Percentiles rank a stretch among this genome's conserved stretches.
These are phyloP conservation scores for Choloepus hoffmanni DNA, from an alignment of 2,113 vertebrate species.

Conservation along the genomic window DNA sequence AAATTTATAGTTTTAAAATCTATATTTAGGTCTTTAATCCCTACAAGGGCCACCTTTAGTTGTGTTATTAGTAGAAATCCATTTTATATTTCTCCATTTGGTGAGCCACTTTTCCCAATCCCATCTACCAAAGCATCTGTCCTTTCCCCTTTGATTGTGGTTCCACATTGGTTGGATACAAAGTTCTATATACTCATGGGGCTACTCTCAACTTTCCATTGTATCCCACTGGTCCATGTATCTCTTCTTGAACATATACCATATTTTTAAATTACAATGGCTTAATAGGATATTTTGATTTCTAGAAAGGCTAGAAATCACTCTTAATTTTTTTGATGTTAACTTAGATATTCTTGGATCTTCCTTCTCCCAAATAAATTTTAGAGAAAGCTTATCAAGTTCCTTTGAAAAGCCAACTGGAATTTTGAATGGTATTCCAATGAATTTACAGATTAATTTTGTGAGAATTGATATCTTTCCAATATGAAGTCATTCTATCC, in stretches of 20 bases:
- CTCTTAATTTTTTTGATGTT: neutral
- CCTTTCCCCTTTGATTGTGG: neutral
- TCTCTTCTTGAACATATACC: neutral
- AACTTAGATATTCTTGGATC: neutral
- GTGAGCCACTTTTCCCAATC: neutral
- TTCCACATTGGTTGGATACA: neutral
- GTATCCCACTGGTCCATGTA: neutral
- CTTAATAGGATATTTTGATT: slow-evolving; percentile 5
- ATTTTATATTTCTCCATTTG: slow-evolving; percentile 32
- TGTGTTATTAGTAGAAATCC: neutral
- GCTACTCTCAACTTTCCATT: neutral
- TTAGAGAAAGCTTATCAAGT: slow-evolving; percentile 8
- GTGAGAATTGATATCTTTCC: slow-evolving; percentile 6
- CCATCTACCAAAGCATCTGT: neutral
- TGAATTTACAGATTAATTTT: slow-evolving; percentile 37
- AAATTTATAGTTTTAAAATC: neutral
- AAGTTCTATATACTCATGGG: neutral
- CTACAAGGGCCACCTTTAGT: neutral
- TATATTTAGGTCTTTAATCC: neutral
- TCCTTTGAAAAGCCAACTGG: neutral
- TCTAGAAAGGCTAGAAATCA: neutral
- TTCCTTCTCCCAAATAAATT: neutral
- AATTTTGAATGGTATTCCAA: neutral
- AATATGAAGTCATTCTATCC: neutral
- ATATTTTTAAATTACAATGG: neutral